phyloP scores from a whole-genome alignment of 2,113 vertebrate genomes.

The Paramisgurnus dabryanus region DNA sequence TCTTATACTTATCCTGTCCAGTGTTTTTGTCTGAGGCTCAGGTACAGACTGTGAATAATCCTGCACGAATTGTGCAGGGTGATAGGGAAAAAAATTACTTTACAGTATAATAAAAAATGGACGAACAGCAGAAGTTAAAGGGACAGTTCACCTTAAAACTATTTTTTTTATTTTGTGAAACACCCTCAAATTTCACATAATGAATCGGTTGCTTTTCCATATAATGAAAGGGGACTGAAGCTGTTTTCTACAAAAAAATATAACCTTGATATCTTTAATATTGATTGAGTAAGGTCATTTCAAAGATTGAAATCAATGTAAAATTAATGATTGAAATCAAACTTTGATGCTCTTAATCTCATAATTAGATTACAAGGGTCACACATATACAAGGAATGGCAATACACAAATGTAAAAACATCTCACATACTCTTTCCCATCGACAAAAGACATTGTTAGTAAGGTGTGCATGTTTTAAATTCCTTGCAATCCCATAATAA shows the following conservation, averaged over 20 bases:
- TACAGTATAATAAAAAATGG: constrained; percentile 17
- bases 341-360: too few species aligned
- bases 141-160: not conserved
- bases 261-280: too few species aligned
- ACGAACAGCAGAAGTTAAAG: not conserved
- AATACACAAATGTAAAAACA: not conserved
- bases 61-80: not conserved
- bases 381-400: not conserved
- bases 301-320: too few species aligned
- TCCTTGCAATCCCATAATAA: not conserved
- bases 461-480: not conserved
- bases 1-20: constrained; percentile 9
- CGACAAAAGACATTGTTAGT: constrained; percentile 1
- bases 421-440: not conserved
- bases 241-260: too few species aligned
- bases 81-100: not conserved
- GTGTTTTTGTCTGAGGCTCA: constrained; percentile 5
- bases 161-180: too few species aligned
- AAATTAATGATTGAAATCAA: too few species aligned
- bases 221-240: too few species aligned
- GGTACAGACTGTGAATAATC: constrained; percentile 25
- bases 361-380: too few species aligned
- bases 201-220: too few species aligned
- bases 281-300: too few species aligned
- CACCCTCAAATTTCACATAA: too few species aligned